A percentile compares a stretch with the other conserved stretches of the same genome.
Conservation (phyloP, 2,113 vertebrate genomes). For the Malurus cyaneus region DNA sequence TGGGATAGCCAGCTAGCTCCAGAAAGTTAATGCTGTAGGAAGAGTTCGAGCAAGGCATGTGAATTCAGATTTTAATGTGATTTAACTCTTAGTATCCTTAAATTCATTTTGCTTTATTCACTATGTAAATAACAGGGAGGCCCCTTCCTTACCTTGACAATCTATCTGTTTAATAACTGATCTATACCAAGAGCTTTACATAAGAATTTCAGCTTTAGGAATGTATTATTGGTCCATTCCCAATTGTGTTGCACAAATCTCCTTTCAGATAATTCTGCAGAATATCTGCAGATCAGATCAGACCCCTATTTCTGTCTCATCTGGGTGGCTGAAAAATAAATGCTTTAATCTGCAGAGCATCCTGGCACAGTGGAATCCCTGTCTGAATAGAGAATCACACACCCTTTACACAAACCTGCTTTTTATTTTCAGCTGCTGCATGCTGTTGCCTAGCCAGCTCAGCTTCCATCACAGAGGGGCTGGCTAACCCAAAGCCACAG, state of each 20-base stretch:
- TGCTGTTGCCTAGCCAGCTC: background rate
- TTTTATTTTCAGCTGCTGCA: background rate
- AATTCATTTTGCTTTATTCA: background rate
- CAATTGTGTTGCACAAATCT: background rate
- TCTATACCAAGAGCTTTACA: background rate
- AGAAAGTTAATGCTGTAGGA: conserved; percentile 4
- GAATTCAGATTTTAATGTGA: background rate
- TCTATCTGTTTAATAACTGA: background rate
- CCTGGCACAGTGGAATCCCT: background rate
- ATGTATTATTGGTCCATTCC: background rate
- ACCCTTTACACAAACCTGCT: background rate
- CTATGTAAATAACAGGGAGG: background rate
- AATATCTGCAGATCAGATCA: background rate
- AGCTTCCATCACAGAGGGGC: background rate
- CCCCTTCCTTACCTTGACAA: background rate
- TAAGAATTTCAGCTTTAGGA: background rate
- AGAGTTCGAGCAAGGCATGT: background rate
- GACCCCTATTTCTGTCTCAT: background rate
- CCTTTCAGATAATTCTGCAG: background rate
- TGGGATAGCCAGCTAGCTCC: conserved; percentile 23
- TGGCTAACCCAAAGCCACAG: background rate
- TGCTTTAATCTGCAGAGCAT: background rate
- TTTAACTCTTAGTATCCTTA: background rate
- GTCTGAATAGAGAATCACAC: background rate
- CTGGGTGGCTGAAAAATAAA: background rate